Base-by-base conservation (phyloP, 2,888 invertebrate genomes). In the Craniophora ligustri region DNA sequence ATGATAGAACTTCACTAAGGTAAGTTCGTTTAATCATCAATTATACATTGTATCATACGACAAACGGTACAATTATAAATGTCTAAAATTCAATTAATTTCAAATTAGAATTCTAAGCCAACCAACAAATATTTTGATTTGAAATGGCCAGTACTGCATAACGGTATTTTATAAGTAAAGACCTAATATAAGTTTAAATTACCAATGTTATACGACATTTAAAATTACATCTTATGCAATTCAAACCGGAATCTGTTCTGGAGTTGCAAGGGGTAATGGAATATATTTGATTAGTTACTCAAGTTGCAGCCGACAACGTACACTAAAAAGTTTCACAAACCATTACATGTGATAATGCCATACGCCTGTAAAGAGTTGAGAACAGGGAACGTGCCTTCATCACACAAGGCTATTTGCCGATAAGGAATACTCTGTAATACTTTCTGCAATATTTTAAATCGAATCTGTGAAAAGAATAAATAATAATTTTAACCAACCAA, bases 271-370 rank as follows among this genome's bases (percentile, higher is more conserved):
- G n/a, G 11, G 13, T 14, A 40, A 35, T 34, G 14, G 14, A 10
- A 21, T 41, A 48, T 35, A 48, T 59, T 58, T 63, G 53, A 65
- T 67, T 57, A 73, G 23, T 15, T 46, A 60, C 61, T 44, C 64
- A 56, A 11, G 41, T 54, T 50, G 56, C 39, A 45, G 26, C 49
- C 46, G 38, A 30, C 34, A 28, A 14, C 39, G 50, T 47, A 66
- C 53, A 64, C 49, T 62, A 42, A 68, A n/a, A n/a, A 71, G 48
- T 68, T 63, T 59, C 56, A 56, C 67, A 59, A 70, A 68, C 69
- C 64, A 68, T 66, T 62, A 58, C 62, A 53, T 61, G 56, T 66
- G 67, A 41, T 57, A 61, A 54, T 68, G 57, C 56, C 38, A 41
- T 23, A 14, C 31, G 28, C 18, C 16, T 35, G 30, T 54, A 30